Percentiles rank a stretch among this genome's conserved stretches.
Conservation (phyloP, 2,113 vertebrate species). For the Indri indri region DNA sequence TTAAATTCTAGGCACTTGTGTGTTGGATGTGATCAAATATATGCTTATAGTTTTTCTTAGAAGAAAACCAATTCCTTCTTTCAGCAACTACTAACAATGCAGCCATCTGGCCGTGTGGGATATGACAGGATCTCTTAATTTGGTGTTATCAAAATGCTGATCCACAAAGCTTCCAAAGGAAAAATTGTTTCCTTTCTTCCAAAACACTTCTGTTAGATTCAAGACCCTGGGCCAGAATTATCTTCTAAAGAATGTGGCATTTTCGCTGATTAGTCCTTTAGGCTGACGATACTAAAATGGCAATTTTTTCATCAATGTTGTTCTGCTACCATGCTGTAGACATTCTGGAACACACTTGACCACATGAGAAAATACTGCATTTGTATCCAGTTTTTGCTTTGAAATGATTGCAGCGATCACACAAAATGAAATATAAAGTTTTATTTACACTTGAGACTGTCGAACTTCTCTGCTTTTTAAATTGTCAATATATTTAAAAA, state of each 20-base stretch:
- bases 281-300: background rate
- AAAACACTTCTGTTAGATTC: slow-evolving; percentile 50
- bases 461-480: background rate
- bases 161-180: slow-evolving; percentile 45
- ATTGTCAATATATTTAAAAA: background rate
- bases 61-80: slow-evolving; percentile 46
- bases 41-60: slow-evolving; percentile 44
- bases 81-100: slow-evolving; percentile 56
- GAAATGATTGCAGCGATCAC: background rate
- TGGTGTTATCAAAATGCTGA: slow-evolving; percentile 70
- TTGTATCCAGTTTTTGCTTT: background rate
- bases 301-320: background rate
- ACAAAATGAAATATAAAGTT: background rate
- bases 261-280: slow-evolving; percentile 9
- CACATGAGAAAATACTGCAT: background rate
- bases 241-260: slow-evolving; percentile 17
- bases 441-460: background rate
- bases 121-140: slow-evolving; percentile 58
- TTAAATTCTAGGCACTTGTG: slow-evolving; percentile 56
- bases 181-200: slow-evolving; percentile 67
- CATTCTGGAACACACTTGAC: background rate
- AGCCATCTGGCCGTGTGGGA: slow-evolving; percentile 60
- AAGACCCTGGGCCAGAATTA: background rate
- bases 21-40: slow-evolving; percentile 47
- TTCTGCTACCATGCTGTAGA: background rate